Evolutionary conservation across 2,888 invertebrate genomes (phyloP), one percentile per base, ranked within the genome.

Genomic region (Ormyrus labotus): DNA sequence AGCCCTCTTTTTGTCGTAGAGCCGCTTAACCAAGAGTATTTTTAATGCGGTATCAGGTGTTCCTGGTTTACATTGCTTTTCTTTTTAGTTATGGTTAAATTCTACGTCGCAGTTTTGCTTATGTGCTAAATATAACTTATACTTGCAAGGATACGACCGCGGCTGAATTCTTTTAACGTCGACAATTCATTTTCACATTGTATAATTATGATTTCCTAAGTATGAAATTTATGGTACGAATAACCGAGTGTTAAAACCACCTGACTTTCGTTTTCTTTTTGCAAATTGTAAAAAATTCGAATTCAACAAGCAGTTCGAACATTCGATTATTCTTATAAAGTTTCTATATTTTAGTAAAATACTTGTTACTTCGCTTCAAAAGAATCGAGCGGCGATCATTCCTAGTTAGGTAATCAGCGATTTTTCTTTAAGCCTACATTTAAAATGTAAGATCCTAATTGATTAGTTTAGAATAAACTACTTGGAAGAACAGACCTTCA

Each of bases 401-500:
- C 65, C 51, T 19, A 45, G 19, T 57, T 47, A 48, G 9, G 50
- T 67, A 67, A 48, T 63, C 50, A 50, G 61, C 58, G 50, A 72
- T 73, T 72, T 34, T 34, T 75, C 61, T 68, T 51, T 78, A 70
- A 74, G 70, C 48, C 74, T 82, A 80, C 61, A 51, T 69, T 74
- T 64, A 77, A 85, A 86, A 83, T 72, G 79, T 83, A 74, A 70
- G 34, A 9, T 78, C 82, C 85, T 87, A 87, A 85, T 86, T 81
- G 80, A 84, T 86, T 83, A 83, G 80, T 82, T 83, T 87, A 89
- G 86, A 88, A 88, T 89, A 87, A 88, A 85, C 87, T 89, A 87
- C 87, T 85, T 87, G 89, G 90, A 90, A 89, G 89, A 90, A 87
- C 89, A 86, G 86, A 89, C 85, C 85, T 87, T 89, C 87, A 88